Conservation (phyloP, 64 coral and sea anemone genomes). For the Pachyseris speciosa region DNA sequence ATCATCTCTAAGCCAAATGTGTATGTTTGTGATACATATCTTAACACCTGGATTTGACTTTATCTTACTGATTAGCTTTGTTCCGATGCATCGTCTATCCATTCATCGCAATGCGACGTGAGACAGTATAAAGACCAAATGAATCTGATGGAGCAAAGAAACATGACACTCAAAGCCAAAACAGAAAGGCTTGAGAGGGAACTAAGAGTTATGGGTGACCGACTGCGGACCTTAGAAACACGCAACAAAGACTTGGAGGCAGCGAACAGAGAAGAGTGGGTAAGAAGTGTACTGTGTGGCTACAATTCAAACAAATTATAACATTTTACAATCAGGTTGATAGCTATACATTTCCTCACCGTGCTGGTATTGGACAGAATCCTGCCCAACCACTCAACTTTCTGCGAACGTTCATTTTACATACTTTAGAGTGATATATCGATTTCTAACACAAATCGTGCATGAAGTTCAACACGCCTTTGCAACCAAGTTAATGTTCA, state of each 20-base stretch:
- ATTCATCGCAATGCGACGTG: constrained; percentile 34
- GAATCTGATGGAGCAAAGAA: constrained; percentile 81
- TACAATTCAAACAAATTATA: not conserved
- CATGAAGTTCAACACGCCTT: too few relatives aligned
- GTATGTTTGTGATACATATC: not conserved
- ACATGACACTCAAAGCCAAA: constrained; percentile 81
- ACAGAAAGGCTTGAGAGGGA: constrained; percentile 91
- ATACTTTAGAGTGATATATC: too few relatives aligned
- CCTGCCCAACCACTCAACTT: too few relatives aligned
- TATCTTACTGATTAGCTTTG: not conserved
- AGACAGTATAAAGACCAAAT: constrained; percentile 80
- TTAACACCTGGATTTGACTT: not conserved
- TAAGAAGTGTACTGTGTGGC: not conserved
- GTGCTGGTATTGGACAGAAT: too few relatives aligned
- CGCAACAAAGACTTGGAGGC: constrained; percentile 37
- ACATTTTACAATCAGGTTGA: too few relatives aligned
- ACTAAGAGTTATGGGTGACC: constrained; percentile 69
- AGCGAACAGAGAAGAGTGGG: not conserved
- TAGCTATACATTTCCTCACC: too few relatives aligned
- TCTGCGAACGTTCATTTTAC: too few relatives aligned
- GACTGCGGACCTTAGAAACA: constrained; percentile 69
- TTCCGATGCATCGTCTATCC: not conserved
- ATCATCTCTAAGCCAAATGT: not conserved
- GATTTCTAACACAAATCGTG: too few relatives aligned
- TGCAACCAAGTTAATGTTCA: too few relatives aligned